Conservation (phyloP, 2,888 invertebrate genomes). For the Dryococelus australis region DNA sequence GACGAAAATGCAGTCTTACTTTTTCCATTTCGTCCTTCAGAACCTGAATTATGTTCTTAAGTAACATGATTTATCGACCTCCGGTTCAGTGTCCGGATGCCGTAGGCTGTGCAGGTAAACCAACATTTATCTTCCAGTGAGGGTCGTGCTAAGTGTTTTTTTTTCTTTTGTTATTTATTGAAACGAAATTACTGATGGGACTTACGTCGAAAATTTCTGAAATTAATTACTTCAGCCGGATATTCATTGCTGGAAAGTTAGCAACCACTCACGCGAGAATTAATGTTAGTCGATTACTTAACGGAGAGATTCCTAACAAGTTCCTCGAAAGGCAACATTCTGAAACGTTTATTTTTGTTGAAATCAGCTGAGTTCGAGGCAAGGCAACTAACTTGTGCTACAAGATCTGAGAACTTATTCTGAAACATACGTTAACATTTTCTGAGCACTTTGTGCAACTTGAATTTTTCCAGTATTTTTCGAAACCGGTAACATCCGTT, state of each 20-base stretch:
- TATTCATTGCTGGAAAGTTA: neutral
- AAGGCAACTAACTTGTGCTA: no score
- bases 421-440: no score
- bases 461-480: no score
- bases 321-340: neutral
- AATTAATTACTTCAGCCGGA: neutral
- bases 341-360: neutral
- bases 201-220: neutral
- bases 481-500: no score
- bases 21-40: neutral
- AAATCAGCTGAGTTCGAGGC: no score
- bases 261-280: neutral
- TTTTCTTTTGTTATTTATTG: neutral
- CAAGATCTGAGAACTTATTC: no score
- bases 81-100: neutral
- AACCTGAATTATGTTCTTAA: neutral
- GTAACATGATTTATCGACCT: neutral
- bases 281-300: neutral
- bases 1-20: neutral
- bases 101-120: neutral
- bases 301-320: neutral
- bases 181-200: neutral
- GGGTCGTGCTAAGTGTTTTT: neutral
- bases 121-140: neutral
- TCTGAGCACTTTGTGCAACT: no score